A percentile compares a stretch with the other conserved stretches of the same genome.
Conservation (phyloP, 1,140 invertebrate species). For the Leptinotarsa defecta region DNA sequence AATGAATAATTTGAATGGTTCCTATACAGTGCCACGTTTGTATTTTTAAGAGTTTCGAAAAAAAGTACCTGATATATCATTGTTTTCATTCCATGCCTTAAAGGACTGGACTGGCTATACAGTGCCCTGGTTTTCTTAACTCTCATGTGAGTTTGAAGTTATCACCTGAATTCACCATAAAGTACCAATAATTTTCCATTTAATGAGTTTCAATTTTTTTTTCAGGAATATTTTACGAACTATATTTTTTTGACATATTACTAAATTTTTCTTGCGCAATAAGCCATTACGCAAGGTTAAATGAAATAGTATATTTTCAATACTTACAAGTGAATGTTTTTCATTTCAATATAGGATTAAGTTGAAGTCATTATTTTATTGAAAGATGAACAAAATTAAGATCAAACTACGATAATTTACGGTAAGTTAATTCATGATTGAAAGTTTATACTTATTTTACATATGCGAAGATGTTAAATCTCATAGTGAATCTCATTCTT, state of each 20-base stretch:
- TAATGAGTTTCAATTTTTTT: background rate
- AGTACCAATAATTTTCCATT: background rate
- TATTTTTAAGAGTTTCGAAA: constrained; percentile 17
- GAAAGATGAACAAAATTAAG: too few species aligned
- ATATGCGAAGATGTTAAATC: too few species aligned
- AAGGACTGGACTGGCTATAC: background rate
- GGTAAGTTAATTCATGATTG: too few species aligned
- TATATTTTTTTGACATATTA: background rate
- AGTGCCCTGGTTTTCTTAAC: background rate
- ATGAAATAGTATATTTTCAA: too few species aligned
- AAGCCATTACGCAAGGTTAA: too few species aligned
- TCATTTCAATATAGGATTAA: too few species aligned
- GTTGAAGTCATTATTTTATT: too few species aligned
- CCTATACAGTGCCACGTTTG: constrained; percentile 40
- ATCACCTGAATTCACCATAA: background rate
- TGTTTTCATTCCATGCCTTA: constrained; percentile 14
- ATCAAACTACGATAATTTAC: too few species aligned
- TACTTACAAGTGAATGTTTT: too few species aligned
- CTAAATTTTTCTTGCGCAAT: background rate
- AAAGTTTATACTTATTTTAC: too few species aligned
- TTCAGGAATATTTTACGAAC: background rate
- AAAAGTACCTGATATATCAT: constrained; percentile 35
- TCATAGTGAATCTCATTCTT: too few species aligned
- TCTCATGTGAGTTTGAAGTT: too few species aligned
- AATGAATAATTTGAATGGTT: constrained; percentile 34